A percentile compares a stretch with the other conserved stretches of the same genome.
Evolutionary conservation across 1,140 invertebrate genomes (phyloP).

Genomic region (Drosophila kepulauana): DNA sequence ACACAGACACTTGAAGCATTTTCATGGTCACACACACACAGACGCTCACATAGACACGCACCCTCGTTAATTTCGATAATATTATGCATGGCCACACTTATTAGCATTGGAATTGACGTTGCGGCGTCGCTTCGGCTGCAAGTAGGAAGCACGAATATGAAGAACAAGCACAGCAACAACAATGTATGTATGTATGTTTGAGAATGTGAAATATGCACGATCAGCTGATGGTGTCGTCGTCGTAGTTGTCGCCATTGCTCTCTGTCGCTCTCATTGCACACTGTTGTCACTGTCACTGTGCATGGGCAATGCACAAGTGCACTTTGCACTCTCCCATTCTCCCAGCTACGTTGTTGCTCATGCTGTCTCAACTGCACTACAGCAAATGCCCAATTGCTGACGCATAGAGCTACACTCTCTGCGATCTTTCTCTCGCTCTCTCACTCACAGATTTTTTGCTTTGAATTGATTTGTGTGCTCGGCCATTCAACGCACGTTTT

Average conservation of each 20-base stretch:
- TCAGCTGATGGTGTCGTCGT: constrained; percentile 11
- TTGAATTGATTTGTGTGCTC: neutral
- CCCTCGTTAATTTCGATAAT: constrained; percentile 37
- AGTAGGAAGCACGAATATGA: constrained; percentile 22
- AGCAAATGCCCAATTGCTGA: constrained; percentile 13
- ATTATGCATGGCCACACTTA: constrained; percentile 58
- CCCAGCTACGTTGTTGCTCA: neutral
- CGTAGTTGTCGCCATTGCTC: too few relatives aligned
- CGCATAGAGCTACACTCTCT: constrained; percentile 26
- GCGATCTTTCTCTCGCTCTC: too few relatives aligned
- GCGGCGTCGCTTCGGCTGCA: constrained; percentile 23
- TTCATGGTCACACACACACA: constrained; percentile 27
- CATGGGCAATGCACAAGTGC: constrained; percentile 5
- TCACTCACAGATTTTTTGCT: constrained; percentile 6
- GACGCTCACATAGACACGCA: constrained; percentile 12
- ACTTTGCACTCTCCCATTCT: constrained; percentile 22
- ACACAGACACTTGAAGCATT: neutral
- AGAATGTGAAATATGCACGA: constrained; percentile 12
- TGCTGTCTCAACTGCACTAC: constrained; percentile 8
- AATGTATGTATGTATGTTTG: neutral
- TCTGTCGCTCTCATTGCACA: too few relatives aligned
- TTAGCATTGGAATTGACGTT: constrained; percentile 44
- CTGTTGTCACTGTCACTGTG: neutral
- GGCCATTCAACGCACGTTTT: constrained; percentile 30
- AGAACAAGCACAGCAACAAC: neutral